A percentile compares a stretch with the other conserved stretches of the same genome.
phyloP scores from a whole-genome alignment of 2,888 invertebrate species.

The Chesias legatella region DNA sequence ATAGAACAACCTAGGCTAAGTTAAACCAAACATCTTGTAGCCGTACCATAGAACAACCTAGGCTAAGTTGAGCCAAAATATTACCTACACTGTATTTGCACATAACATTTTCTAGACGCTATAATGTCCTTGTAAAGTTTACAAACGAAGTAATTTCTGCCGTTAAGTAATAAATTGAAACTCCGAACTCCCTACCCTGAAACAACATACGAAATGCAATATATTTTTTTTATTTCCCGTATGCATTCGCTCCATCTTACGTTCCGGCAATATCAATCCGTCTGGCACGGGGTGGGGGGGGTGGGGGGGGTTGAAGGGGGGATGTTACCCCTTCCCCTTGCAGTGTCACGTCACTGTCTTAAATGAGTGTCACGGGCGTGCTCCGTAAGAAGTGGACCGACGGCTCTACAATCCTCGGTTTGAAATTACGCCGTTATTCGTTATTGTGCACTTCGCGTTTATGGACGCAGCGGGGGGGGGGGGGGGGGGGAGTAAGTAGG shows the following conservation, averaged over 20 bases:
- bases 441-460: constrained; percentile 51
- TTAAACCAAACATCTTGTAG: no score
- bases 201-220: constrained; percentile 40
- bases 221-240: constrained; percentile 54
- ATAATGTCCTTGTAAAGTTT: no score
- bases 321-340: constrained; percentile 2
- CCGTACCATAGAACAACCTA: no score
- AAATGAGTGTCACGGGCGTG: constrained; percentile 79
- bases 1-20: no score
- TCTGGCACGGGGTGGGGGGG: constrained; percentile 60
- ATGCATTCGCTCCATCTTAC: constrained; percentile 76
- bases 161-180: neutral
- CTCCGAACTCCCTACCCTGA: constrained; percentile 16
- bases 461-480: constrained; percentile 33
- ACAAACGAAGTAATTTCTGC: neutral
- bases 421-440: constrained; percentile 70
- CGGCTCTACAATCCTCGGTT: constrained; percentile 59
- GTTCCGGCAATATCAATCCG: constrained; percentile 79
- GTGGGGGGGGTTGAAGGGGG: no score
- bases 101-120: no score
- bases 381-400: constrained; percentile 71
- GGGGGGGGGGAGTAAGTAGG: constrained; percentile 18
- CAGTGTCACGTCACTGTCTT: constrained; percentile 75
- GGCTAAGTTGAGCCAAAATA: no score
- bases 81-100: no score